These are phyloP conservation scores for Eupithecia subfuscata DNA, from an alignment of 2,888 invertebrate species.

Conservation along the genomic window DNA sequence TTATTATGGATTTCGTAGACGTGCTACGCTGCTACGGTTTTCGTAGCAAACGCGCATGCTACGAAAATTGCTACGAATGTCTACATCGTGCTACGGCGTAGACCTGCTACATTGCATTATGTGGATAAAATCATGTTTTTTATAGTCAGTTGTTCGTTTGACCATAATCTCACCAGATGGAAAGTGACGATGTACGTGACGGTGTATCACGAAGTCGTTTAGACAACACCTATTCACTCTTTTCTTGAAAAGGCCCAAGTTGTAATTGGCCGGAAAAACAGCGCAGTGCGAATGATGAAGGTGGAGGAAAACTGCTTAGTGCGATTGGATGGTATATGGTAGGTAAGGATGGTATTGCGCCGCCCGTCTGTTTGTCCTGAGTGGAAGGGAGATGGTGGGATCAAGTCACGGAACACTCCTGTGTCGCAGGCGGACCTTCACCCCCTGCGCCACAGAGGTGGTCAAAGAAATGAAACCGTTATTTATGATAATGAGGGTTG, in stretches of 20 bases:
- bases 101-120: neutral
- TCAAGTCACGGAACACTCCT: too few species aligned
- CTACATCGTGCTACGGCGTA: slow-evolving; percentile 10
- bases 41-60: neutral
- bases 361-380: neutral
- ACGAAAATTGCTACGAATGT: neutral
- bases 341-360: neutral
- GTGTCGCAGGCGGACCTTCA: too few species aligned
- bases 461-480: neutral
- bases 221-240: neutral
- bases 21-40: neutral
- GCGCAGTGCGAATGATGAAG: neutral
- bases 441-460: neutral
- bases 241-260: neutral
- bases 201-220: neutral
- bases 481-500: neutral
- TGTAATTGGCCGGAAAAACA: too few species aligned
- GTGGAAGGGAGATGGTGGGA: neutral
- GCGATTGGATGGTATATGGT: too few species aligned
- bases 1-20: neutral
- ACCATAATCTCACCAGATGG: neutral
- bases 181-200: neutral
- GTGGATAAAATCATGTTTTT: neutral
- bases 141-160: neutral
- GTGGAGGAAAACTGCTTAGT: neutral